phyloP scores from a whole-genome alignment of 2,888 invertebrate genomes.

The Subacronicta megacephala region DNA sequence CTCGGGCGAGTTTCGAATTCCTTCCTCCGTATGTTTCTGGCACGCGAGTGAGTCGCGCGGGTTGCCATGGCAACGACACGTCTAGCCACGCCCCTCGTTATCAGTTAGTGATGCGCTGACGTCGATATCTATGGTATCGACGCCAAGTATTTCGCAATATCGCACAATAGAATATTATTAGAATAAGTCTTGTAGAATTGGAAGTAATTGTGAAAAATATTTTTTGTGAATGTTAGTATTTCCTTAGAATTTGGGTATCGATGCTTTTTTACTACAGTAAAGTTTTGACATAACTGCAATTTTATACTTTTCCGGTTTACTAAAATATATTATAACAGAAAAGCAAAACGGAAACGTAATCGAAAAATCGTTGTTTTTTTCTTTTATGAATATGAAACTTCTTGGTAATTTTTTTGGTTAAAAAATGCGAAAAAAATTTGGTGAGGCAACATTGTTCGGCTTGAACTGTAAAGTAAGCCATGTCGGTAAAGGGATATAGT shows the following conservation, averaged over 20 bases:
- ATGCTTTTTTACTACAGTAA: neutral
- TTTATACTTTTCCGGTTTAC: no score
- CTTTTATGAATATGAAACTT: no score
- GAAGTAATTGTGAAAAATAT: neutral
- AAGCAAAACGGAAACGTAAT: no score
- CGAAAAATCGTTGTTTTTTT: no score
- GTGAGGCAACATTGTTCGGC: no score
- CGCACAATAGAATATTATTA: neutral
- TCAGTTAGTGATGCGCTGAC: slow-evolving; percentile 56
- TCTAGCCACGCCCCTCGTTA: slow-evolving; percentile 58
- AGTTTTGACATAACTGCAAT: no score
- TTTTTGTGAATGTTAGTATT: neutral
- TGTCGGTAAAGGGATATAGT: no score
- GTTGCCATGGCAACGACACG: slow-evolving; percentile 67
- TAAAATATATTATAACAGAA: no score
- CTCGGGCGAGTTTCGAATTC: slow-evolving; percentile 15
- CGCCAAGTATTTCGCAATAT: slow-evolving; percentile 23
- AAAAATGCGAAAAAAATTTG: no score
- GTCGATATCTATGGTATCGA: slow-evolving; percentile 43
- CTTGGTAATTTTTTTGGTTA: no score
- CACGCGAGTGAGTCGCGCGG: slow-evolving; percentile 25
- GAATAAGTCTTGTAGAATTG: neutral
- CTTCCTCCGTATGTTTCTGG: slow-evolving; percentile 26
- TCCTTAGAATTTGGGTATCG: neutral
- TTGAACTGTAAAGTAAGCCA: no score